Evolutionary conservation across 2,888 invertebrate genomes (phyloP), one percentile per base, ranked within the genome.

Genomic region (Sturmia bella): DNA sequence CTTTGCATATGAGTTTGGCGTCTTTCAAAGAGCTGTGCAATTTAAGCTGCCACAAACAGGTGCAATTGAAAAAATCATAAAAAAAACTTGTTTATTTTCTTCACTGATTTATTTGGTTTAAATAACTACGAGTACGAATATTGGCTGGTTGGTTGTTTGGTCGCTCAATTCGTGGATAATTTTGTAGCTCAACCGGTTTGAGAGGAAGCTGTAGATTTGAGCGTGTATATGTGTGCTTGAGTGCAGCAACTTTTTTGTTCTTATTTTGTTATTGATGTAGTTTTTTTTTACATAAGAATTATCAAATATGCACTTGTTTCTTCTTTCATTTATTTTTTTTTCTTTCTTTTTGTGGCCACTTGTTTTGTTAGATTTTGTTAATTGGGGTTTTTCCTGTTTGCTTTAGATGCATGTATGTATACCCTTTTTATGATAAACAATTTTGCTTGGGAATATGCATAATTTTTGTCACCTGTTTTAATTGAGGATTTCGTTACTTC

Each of bases 91-190:
- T 75, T 82, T 32, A 32, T 32, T 32, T 79, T 66, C 50, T 69
- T 74, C 66, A 76, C 66, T 76, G 81, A 81, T 81, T 81, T 81
- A 81, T 81, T 81, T 77, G 27, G 81, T 77, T 81, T 73, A 48
- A 11, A 63, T 43, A 32, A 12, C n/a, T 21, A 37, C 13, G 15
- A 17, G n/a, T n/a, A 50, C 21, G 68, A 21, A 37, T 43, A 24
- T 9, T 27, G 45, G 19, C 21, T 41, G 59, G 41, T 19, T 13
- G 37, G 15, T 3, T 43, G 21, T 21, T 24, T 45, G 27, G 12
- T 27, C 19, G 43, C 17, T 63, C 9, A 45, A 48, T 63, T 66
- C 12, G 52, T 56, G 19, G 54, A 45, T 73, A 43, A 15, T 50
- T 70, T 61, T 64, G 37, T 37, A 17, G 43, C 32, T 54, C 32